A percentile compares a stretch with the other conserved stretches of the same genome.
phyloP scores from a whole-genome alignment of 1,140 invertebrate species.

The Trichomalopsis sarcophagae region DNA sequence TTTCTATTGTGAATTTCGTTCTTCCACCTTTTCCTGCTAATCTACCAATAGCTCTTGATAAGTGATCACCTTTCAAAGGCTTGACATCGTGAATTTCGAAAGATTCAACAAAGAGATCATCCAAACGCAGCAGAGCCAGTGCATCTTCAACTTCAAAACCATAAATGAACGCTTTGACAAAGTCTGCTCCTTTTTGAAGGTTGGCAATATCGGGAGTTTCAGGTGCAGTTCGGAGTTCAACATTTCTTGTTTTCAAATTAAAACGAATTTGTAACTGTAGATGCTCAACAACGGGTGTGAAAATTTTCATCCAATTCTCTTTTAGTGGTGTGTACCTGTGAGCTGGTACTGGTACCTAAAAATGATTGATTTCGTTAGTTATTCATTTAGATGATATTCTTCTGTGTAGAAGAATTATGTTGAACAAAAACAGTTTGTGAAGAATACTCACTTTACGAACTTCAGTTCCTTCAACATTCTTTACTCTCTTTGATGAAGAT shows the following conservation, averaged over 20 bases:
- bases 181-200: constrained; percentile 98
- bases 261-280: constrained; percentile 95
- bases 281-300: constrained; percentile 96
- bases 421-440: not conserved
- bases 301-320: constrained; percentile 98
- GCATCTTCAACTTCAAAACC: constrained; percentile 99
- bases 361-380: constrained; percentile 15
- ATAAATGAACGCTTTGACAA: constrained; percentile 96
- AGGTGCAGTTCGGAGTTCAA: constrained; percentile 86
- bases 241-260: constrained; percentile 93
- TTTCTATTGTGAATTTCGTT: constrained; percentile 99
- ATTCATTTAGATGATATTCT: not conserved
- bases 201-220: constrained; percentile 92
- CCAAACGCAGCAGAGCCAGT: constrained; percentile 93
- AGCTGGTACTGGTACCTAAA: constrained; percentile 80
- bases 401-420: not conserved
- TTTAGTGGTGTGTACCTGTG: constrained; percentile 94
- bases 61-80: constrained; percentile 95
- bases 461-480: constrained; percentile 73
- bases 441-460: constrained; percentile 74
- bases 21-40: constrained; percentile 97
- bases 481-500: constrained; percentile 74
- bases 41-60: constrained; percentile 95
- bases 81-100: constrained; percentile 99
- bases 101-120: constrained; percentile 97